These are phyloP conservation scores for Alces alces DNA, from an alignment of 2,113 vertebrate genomes.

Conservation along the genomic window DNA sequence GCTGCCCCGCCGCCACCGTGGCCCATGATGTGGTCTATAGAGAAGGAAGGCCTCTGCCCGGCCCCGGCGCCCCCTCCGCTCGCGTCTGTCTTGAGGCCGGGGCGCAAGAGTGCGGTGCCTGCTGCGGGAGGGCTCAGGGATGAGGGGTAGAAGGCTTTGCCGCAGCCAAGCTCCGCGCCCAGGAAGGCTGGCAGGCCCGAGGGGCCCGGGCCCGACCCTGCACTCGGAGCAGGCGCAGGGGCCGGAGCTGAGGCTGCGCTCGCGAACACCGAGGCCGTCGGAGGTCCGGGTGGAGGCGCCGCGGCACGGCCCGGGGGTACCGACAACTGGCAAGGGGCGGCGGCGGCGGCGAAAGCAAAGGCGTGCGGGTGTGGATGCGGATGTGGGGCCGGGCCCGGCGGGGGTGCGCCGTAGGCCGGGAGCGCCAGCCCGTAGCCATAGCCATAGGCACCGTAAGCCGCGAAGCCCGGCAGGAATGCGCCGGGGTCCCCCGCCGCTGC, in stretches of 20 bases:
- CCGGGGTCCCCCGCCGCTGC: slow-evolving; percentile 84
- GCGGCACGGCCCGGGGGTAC: slow-evolving; percentile 82
- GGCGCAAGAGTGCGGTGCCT: slow-evolving; percentile 81
- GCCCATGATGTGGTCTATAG: slow-evolving; percentile 97
- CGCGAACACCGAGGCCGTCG: slow-evolving; percentile 75
- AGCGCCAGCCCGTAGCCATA: slow-evolving; percentile 95
- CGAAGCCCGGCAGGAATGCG: slow-evolving; percentile 93
- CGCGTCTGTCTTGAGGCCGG: slow-evolving; percentile 91
- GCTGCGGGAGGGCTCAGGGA: slow-evolving; percentile 80
- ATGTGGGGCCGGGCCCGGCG: slow-evolving; percentile 66
- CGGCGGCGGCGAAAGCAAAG: slow-evolving; percentile 88
- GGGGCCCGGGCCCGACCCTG: slow-evolving; percentile 80
- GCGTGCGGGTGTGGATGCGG: slow-evolving; percentile 73
- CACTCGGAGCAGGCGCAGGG: slow-evolving; percentile 84
- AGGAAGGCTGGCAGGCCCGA: slow-evolving; percentile 90
- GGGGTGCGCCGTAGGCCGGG: slow-evolving; percentile 88
- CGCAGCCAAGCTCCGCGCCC: slow-evolving; percentile 85
- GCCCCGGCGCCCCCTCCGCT: slow-evolving; percentile 61
- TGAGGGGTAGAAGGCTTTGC: slow-evolving; percentile 83
- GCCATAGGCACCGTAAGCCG: slow-evolving; percentile 95
- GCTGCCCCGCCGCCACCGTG: slow-evolving; percentile 74
- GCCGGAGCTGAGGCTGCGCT: slow-evolving; percentile 78
- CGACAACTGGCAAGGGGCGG: slow-evolving; percentile 82
- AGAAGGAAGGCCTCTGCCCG: slow-evolving; percentile 91
- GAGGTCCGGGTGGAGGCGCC: slow-evolving; percentile 80